phyloP scores from a whole-genome alignment of 92 coral and sea anemone species.

The Blastomussa wellsi region DNA sequence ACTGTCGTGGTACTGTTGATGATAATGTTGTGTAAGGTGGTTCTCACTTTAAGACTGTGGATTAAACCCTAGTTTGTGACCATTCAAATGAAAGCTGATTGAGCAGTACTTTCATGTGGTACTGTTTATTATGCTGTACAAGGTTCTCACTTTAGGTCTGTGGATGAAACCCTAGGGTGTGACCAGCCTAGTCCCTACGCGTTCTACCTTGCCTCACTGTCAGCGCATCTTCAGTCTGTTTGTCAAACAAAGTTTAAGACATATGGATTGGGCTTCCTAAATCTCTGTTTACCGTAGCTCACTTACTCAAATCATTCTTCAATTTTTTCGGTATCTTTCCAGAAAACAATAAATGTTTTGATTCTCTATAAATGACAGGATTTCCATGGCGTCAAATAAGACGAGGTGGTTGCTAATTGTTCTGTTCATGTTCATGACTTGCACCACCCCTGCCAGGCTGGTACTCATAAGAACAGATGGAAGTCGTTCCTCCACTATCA shows the following conservation, averaged over 20 bases:
- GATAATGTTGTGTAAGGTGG: neutral
- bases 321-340: neutral
- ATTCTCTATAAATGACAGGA: neutral
- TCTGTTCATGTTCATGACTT: neutral
- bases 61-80: neutral
- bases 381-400: neutral
- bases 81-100: neutral
- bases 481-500: conserved; percentile 48
- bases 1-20: too few species aligned
- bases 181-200: too few species aligned
- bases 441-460: neutral
- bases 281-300: neutral
- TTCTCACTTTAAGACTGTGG: neutral
- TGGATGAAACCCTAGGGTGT: too few species aligned
- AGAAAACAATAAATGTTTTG: too few species aligned
- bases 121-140: too few species aligned
- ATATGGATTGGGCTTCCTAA: neutral
- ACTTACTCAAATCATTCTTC: neutral
- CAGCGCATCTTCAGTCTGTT: too few species aligned
- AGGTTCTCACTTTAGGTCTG: too few species aligned
- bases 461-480: conserved; percentile 8
- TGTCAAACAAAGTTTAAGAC: neutral
- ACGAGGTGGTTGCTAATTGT: neutral
- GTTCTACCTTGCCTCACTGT: too few species aligned
- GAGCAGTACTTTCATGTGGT: too few species aligned